A percentile compares a stretch with the other conserved stretches of the same genome.
These are phyloP conservation scores for Meiosimyza platycephala DNA, from an alignment of 2,888 invertebrate genomes.

Conservation along the genomic window DNA sequence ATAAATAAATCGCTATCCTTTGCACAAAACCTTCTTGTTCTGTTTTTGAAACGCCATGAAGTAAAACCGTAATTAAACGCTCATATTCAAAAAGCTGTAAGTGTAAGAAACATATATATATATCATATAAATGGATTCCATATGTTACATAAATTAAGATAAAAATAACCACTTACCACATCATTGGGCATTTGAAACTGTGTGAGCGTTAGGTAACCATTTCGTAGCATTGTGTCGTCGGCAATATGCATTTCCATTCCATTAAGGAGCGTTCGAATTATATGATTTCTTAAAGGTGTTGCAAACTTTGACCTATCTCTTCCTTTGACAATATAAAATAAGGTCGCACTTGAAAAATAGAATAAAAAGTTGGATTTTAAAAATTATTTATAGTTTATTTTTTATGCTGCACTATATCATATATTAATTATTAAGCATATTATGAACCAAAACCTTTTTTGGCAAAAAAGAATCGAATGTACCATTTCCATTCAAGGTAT, in stretches of 20 bases:
- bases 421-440: too few species aligned
- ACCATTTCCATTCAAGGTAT: too few species aligned
- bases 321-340: slow-evolving; percentile 94
- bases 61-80: slow-evolving; percentile 82
- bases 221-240: slow-evolving; percentile 95
- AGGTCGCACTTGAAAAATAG: slow-evolving; percentile 79
- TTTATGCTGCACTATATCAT: too few species aligned
- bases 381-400: not conserved
- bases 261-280: slow-evolving; percentile 84
- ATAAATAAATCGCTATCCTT: slow-evolving; percentile 91
- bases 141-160: not conserved
- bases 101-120: slow-evolving; percentile 12
- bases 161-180: slow-evolving; percentile 74
- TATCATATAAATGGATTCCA: not conserved
- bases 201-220: slow-evolving; percentile 93
- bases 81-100: slow-evolving; percentile 89
- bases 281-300: slow-evolving; percentile 79
- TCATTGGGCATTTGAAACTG: slow-evolving; percentile 95
- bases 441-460: too few species aligned
- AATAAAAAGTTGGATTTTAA: not conserved
- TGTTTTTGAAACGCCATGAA: slow-evolving; percentile 84
- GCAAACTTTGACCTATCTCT: slow-evolving; percentile 81
- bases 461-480: too few species aligned
- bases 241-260: slow-evolving; percentile 88
- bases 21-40: slow-evolving; percentile 93